phyloP scores from a whole-genome alignment of 2,888 invertebrate genomes.

The Argyra leucocephala region DNA sequence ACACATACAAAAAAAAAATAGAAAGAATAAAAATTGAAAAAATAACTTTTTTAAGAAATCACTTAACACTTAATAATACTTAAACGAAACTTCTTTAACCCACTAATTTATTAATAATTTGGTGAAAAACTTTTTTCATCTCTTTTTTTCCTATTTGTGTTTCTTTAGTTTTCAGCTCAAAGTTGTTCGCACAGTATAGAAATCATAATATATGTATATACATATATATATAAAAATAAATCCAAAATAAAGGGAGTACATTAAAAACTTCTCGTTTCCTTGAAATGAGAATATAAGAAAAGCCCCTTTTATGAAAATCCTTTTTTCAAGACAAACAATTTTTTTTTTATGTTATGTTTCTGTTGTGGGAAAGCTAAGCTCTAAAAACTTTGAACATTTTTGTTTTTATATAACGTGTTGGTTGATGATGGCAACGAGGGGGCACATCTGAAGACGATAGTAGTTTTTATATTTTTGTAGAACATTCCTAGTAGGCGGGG shows the following conservation, averaged over 20 bases:
- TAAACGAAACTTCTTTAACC: background rate
- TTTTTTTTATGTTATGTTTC: background rate
- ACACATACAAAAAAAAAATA: background rate
- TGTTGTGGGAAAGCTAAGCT: background rate
- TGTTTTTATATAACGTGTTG: background rate
- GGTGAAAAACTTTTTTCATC: background rate
- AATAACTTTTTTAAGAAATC: background rate
- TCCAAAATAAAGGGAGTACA: too few relatives aligned
- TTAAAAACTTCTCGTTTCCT: too few relatives aligned
- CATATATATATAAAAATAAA: too few relatives aligned
- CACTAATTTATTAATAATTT: constrained; percentile 6
- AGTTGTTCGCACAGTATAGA: too few relatives aligned
- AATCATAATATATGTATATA: too few relatives aligned
- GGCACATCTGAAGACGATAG: too few relatives aligned
- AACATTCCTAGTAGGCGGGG: background rate
- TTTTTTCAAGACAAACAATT: background rate
- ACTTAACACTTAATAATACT: constrained; percentile 4
- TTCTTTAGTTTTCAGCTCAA: background rate
- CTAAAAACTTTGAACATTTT: background rate
- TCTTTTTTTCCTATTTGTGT: background rate
- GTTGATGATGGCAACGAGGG: too few relatives aligned
- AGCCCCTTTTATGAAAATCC: background rate
- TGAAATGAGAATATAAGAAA: too few relatives aligned
- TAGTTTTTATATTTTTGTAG: background rate
- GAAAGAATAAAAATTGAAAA: background rate